Conservation (phyloP, 23 tunicate species). For the Trididemnum nubilum region DNA sequence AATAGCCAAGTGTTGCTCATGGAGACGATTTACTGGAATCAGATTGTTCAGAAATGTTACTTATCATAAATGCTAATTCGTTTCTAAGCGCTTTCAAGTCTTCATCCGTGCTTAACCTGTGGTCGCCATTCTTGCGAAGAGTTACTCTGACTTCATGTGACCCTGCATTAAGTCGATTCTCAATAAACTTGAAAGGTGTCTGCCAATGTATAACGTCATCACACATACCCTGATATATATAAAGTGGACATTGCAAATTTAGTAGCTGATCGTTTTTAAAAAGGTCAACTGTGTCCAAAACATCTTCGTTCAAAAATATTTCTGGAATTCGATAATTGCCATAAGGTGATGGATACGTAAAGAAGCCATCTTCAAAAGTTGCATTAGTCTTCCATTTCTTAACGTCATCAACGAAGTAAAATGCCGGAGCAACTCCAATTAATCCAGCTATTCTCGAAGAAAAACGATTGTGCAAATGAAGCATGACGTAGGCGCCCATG, state of each 20-base stretch:
- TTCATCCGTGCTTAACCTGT: slow-evolving; percentile 23
- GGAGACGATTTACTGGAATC: too few relatives aligned
- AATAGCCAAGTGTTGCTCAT: too few relatives aligned
- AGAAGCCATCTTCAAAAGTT: not conserved
- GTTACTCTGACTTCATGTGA: slow-evolving; percentile 22
- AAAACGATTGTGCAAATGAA: slow-evolving; percentile 34
- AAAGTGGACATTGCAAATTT: slow-evolving; percentile 15
- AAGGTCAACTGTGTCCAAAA: slow-evolving; percentile 5
- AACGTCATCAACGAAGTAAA: slow-evolving; percentile 2
- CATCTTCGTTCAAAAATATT: not conserved
- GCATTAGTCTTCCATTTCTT: not conserved
- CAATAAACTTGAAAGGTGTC: slow-evolving; percentile 12
- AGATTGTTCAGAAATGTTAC: too few relatives aligned
- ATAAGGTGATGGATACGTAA: not conserved
- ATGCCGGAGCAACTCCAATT: slow-evolving; percentile 56
- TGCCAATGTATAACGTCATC: slow-evolving; percentile 50
- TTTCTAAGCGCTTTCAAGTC: slow-evolving; percentile 23
- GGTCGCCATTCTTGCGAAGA: slow-evolving; percentile 34
- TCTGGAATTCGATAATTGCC: not conserved
- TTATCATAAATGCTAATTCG: slow-evolving; percentile 12
- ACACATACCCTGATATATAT: slow-evolving; percentile 36
- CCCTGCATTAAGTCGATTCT: not conserved
- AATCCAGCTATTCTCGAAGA: slow-evolving; percentile 33
- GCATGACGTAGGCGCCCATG: slow-evolving; percentile 60
- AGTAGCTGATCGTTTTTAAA: slow-evolving; percentile 7